A percentile compares a stretch with the other conserved stretches of the same genome.
Conservation (phyloP, 2,888 invertebrate species). For the Isoperla grammatica region DNA sequence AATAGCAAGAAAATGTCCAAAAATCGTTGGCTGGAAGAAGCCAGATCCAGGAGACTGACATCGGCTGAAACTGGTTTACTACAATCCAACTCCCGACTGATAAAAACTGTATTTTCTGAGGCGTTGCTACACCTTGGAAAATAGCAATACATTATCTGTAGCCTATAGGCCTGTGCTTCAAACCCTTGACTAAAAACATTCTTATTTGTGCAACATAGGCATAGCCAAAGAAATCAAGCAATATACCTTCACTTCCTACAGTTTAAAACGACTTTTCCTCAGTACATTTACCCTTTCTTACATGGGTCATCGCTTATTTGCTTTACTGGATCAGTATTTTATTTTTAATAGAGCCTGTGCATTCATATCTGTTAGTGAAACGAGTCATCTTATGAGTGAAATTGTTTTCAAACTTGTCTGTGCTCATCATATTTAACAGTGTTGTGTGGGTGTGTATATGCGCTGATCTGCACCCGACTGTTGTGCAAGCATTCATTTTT, state of each 20-base stretch:
- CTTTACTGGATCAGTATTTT: too few species aligned
- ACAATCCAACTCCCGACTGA: constrained; percentile 25
- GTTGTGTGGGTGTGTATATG: too few species aligned
- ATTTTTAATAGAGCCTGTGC: too few species aligned
- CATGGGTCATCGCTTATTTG: too few species aligned
- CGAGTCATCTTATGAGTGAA: neutral
- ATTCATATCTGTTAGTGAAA: neutral
- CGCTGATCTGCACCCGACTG: neutral
- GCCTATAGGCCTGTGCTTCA: too few species aligned
- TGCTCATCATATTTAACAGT: neutral
- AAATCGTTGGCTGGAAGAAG: constrained; percentile 43
- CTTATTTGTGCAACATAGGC: too few species aligned
- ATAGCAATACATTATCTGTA: neutral
- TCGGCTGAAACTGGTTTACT: constrained; percentile 34
- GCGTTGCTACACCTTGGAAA: neutral
- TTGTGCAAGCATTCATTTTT: neutral
- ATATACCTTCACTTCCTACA: too few species aligned
- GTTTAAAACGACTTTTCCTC: too few species aligned
- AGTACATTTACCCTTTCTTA: too few species aligned
- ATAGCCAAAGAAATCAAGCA: too few species aligned
- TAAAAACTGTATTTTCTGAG: constrained; percentile 8
- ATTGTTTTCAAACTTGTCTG: neutral
- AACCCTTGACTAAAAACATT: too few species aligned
- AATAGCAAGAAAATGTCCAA: neutral
- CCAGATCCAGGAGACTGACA: constrained; percentile 59